These are phyloP conservation scores for Papilio gigon DNA, from an alignment of 2,888 invertebrate genomes.

Conservation along the genomic window DNA sequence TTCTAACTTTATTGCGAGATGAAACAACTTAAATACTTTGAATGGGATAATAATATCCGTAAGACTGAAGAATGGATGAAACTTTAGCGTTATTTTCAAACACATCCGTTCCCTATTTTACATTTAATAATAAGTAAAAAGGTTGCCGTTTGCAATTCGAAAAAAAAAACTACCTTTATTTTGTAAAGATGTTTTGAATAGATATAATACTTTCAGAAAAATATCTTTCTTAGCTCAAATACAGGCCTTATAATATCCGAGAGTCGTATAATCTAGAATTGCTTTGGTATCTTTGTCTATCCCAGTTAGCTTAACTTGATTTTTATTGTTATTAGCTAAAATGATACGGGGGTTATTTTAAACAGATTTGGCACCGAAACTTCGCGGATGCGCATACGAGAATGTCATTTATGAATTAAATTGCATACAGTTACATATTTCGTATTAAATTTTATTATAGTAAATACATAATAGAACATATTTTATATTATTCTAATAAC, in stretches of 20 bases:
- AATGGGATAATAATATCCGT: neutral
- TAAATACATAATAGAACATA: neutral
- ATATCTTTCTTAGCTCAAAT: neutral
- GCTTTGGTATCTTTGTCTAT: neutral
- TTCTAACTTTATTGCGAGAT: slow-evolving; percentile 2
- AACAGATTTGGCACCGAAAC: slow-evolving; percentile 2
- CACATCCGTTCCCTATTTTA: neutral
- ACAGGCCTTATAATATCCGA: neutral
- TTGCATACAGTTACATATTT: neutral
- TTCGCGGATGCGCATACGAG: neutral
- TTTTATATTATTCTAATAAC: neutral
- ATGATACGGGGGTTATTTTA: neutral
- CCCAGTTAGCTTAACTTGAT: neutral
- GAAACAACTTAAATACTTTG: slow-evolving; percentile 6
- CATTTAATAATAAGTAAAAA: neutral
- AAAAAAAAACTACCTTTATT: too few relatives aligned
- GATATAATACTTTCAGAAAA: neutral
- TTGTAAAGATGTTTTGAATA: too few relatives aligned
- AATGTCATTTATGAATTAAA: slow-evolving; percentile 11
- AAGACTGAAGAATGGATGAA: neutral
- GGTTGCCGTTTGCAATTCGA: too few relatives aligned
- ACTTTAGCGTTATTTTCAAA: neutral
- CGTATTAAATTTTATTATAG: too few relatives aligned
- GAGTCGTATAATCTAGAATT: neutral
- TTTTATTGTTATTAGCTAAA: neutral